Percentiles rank a stretch among this genome's conserved stretches.
Conservation (phyloP, 2,888 invertebrate species). For the Hoplodrina blanda region DNA sequence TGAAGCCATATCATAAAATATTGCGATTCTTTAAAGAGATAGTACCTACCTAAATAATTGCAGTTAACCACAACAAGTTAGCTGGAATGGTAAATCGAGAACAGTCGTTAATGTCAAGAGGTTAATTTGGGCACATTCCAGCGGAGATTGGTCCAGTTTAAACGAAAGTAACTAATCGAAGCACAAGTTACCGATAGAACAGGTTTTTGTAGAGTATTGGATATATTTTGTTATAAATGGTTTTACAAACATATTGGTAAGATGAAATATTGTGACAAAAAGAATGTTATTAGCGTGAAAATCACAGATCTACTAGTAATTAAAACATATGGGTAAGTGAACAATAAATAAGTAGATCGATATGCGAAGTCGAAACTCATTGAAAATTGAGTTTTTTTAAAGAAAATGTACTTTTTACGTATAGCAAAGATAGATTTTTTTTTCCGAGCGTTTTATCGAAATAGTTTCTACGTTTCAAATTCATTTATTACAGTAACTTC, state of each 20-base stretch:
- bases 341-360: too few relatives aligned
- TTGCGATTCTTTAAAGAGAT: slow-evolving; percentile 31
- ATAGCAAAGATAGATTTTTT: too few relatives aligned
- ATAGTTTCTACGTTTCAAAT: neutral
- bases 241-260: slow-evolving; percentile 8
- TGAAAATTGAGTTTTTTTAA: too few relatives aligned
- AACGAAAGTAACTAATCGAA: slow-evolving; percentile 32
- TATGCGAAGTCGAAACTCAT: too few relatives aligned
- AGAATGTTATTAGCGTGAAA: neutral
- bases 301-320: too few relatives aligned
- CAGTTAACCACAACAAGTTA: slow-evolving; percentile 44
- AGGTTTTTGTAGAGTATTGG: neutral
- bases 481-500: too few relatives aligned
- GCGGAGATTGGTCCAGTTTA: slow-evolving; percentile 35
- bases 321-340: too few relatives aligned
- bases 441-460: too few relatives aligned
- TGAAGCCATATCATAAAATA: slow-evolving; percentile 20
- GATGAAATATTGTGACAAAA: neutral
- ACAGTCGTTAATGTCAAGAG: slow-evolving; percentile 59
- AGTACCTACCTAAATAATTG: slow-evolving; percentile 17
- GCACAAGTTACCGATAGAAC: slow-evolving; percentile 1
- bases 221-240: slow-evolving; percentile 2
- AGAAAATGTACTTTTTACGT: too few relatives aligned
- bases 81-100: slow-evolving; percentile 41
- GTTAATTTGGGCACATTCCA: slow-evolving; percentile 59